Evolutionary conservation across 1,140 invertebrate genomes (phyloP), one percentile per base, ranked within the genome.

Genomic region (Branchinecta lindahli): DNA sequence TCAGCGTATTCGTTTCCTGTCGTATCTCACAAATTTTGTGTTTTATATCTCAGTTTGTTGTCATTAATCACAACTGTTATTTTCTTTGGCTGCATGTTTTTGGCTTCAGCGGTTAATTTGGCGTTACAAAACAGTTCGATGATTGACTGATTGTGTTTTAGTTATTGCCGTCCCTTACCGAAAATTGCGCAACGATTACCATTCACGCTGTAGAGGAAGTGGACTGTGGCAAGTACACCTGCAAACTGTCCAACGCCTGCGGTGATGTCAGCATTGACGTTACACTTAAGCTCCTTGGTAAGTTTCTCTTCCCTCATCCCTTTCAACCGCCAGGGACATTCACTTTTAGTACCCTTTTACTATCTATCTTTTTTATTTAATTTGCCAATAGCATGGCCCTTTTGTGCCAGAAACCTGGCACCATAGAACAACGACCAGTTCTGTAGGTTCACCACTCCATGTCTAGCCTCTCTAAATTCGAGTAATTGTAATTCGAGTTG

Each of bases 161-260:
- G 79, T 71, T 77, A 9, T 80, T 80, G 69, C 80, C 83, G 44
- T 81, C 79, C 0, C 82, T 88, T 15, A 82, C 84, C 70, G 86
- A 89, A 70, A 84, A 85, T 75, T 84, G 80, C 21, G 89, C 88
- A 8, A 82, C 81, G 18, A 77, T 92, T 33, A 89, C 85, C 2
- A 87, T 92, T 61, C 87, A 85, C 73, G 88, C 88, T 77, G 82
- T 87, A 7, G 84, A 87, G 75, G 83, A 87, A 71, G 79, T 81
- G 74, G 89, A 93, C 77, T 82, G 85, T 72, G 89, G 88, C 52
- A 82, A 83, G 70, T 91, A 91, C 74, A 87, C 82, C 66, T 76
- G 92, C 44, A 85, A 83, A 75, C 77, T 92, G 21, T 81, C 80
- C 69, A 93, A 93, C 77, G 84, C 84, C 71, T 84, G 84, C 74